Conservation (phyloP, 2,797 vertebrate species). For the Mycteria americana region DNA sequence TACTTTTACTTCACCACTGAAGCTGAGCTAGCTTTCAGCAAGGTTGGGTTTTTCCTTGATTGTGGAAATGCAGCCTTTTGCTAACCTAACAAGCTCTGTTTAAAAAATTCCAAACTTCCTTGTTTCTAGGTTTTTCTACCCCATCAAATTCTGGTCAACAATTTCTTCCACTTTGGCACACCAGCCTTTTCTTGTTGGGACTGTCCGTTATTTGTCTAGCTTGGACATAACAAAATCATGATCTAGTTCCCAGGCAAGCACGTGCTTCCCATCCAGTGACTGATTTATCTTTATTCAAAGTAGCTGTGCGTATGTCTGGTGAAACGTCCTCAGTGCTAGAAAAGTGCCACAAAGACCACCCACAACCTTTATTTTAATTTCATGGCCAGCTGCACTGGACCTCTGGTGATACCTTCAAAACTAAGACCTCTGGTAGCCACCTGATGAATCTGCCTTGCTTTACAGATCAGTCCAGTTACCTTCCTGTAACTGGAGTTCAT, state of each 20-base stretch:
- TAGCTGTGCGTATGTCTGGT: background rate
- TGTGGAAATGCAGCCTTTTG: background rate
- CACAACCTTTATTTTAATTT: background rate
- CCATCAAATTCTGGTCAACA: background rate
- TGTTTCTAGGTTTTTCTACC: background rate
- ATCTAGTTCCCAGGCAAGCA: background rate
- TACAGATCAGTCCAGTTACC: too few species aligned
- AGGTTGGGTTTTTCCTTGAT: background rate
- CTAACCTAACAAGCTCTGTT: background rate
- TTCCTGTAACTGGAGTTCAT: background rate
- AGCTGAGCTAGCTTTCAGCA: background rate
- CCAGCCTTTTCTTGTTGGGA: background rate
- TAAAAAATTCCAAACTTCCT: background rate
- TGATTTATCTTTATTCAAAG: background rate
- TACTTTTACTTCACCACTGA: background rate
- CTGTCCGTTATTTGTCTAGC: background rate
- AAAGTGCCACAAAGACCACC: background rate
- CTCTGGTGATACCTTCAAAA: background rate
- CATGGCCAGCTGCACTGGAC: background rate
- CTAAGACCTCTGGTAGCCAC: background rate
- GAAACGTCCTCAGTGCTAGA: background rate
- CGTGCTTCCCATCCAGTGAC: background rate
- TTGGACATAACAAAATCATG: background rate
- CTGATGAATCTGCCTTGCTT: background rate
- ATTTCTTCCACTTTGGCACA: background rate